Evolutionary conservation across 2,888 invertebrate species (phyloP).

Genomic region (Drosophila falleni): DNA sequence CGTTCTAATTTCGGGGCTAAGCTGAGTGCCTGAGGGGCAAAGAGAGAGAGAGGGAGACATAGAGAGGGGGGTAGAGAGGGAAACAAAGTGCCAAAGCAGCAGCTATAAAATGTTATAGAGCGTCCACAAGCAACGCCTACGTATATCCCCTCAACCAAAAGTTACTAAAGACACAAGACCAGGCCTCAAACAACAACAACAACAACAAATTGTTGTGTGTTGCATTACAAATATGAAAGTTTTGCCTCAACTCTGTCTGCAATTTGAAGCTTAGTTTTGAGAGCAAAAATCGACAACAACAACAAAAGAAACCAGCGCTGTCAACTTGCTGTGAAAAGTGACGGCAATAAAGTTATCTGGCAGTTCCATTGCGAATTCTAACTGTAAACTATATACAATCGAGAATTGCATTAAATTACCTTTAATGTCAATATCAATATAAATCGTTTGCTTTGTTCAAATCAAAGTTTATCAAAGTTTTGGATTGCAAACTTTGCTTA

Average conservation of each 20-base stretch:
- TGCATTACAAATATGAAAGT: conserved; percentile 63
- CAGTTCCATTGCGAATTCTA: conserved; percentile 4
- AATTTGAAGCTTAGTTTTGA: conserved; percentile 33
- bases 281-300: conserved; percentile 1
- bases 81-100: conserved; percentile 23
- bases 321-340: conserved; percentile 31
- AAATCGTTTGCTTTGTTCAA: not conserved
- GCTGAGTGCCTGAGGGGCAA: conserved; percentile 21
- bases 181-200: conserved; percentile 12
- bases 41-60: not conserved
- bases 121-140: conserved; percentile 57
- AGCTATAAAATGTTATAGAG: conserved; percentile 48
- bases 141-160: conserved; percentile 33
- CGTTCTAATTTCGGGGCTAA: conserved; percentile 61
- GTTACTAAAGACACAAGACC: conserved; percentile 43
- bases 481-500: not conserved
- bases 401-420: not conserved
- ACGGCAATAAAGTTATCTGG: conserved; percentile 2
- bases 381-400: conserved; percentile 5
- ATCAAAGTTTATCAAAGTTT: not conserved
- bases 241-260: conserved; percentile 29
- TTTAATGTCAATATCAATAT: conserved; percentile 12
- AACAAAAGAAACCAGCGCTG: conserved; percentile 21
- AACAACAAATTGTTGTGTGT: conserved; percentile 30
- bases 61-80: not conserved